Conservation (phyloP, 2,797 vertebrate genomes). For the Enteromius radiatus region DNA sequence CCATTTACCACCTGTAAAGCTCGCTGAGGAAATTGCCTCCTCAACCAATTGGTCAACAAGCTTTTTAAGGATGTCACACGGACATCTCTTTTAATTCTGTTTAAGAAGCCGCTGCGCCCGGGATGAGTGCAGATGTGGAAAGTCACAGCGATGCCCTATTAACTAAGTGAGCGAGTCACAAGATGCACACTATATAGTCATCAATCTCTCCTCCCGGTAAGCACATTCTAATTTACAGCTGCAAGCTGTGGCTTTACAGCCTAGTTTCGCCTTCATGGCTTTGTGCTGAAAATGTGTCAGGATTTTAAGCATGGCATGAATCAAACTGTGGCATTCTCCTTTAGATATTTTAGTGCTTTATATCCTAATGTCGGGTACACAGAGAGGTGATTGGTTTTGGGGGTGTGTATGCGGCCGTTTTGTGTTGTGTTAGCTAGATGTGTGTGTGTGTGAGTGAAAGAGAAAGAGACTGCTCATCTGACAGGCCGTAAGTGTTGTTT, state of each 20-base stretch:
- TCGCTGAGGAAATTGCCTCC: constrained; percentile 46
- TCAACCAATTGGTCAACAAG: constrained; percentile 50
- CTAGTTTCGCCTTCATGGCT: constrained; percentile 51
- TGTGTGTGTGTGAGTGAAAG: background rate
- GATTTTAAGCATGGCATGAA: constrained; percentile 41
- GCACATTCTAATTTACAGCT: constrained; percentile 59
- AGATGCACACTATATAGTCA: constrained; percentile 50
- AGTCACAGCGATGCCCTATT: constrained; percentile 53
- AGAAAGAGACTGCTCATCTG: constrained; percentile 38
- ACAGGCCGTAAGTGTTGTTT: constrained; percentile 51
- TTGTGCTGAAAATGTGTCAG: constrained; percentile 54
- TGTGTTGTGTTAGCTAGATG: background rate
- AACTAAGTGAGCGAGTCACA: constrained; percentile 55
- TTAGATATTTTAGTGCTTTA: constrained; percentile 32
- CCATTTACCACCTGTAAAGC: constrained; percentile 57
- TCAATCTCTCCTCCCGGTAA: constrained; percentile 60
- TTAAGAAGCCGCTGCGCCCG: constrained; percentile 43
- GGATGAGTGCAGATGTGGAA: constrained; percentile 46
- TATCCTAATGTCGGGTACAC: constrained; percentile 9
- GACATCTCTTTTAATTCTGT: constrained; percentile 60
- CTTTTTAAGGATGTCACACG: constrained; percentile 53
- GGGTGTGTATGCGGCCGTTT: background rate
- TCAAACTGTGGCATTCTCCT: constrained; percentile 16
- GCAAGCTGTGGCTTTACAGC: constrained; percentile 48
- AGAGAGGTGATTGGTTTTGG: constrained; percentile 25